Base-by-base conservation (phyloP, 92 coral and sea anemone genomes). In the Phenganax subtilis region DNA sequence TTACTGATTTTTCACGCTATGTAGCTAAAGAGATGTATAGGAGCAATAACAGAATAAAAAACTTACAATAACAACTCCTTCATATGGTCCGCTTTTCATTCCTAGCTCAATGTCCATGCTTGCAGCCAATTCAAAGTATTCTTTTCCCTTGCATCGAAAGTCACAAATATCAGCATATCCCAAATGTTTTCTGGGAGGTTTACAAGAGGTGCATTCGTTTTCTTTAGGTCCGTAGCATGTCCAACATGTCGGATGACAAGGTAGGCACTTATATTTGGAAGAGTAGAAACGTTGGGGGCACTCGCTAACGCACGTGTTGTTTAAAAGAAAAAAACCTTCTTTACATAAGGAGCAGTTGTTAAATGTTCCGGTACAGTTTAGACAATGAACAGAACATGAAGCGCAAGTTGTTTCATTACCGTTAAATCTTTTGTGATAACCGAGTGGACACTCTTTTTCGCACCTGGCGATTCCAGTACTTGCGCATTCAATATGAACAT, bases 401-500 rank as follows among this genome's bases (percentile, higher is more conserved):
- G 31, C 1, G 16, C 82, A 78, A 27, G 4, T 72, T 14, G 27
- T 51, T 1, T n/a, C 60, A 27, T 72, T 15, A 5, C 30, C 17
- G 12, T 10, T 61, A 30, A 20, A 20, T 20, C 25, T 20, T 20
- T 20, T 20, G 25, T 20, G 25, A 20, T 62, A 51, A 1, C 57
- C 82, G 0, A 51, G 12, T 47, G 82, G 82, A 10, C 82, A 78
- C 54, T 61, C 2, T 17, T 51, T 20, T n/a, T 12, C 30, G 73
- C 82, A 78, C 6, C 71, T 53, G 0, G 73, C 37, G 9, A 64
- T 61, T 14, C 81, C 81, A 17, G 56, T 28, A 37, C 11, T 44
- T 5, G 89, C 15, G 81, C 98, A 94, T 12, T 92, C 87, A 59
- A 94, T 70, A 57, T 84, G 85, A 10, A 90, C 90, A 76, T 92